Evolutionary conservation across 2,113 vertebrate genomes (phyloP).

Genomic region (Oryzias melastigma): DNA sequence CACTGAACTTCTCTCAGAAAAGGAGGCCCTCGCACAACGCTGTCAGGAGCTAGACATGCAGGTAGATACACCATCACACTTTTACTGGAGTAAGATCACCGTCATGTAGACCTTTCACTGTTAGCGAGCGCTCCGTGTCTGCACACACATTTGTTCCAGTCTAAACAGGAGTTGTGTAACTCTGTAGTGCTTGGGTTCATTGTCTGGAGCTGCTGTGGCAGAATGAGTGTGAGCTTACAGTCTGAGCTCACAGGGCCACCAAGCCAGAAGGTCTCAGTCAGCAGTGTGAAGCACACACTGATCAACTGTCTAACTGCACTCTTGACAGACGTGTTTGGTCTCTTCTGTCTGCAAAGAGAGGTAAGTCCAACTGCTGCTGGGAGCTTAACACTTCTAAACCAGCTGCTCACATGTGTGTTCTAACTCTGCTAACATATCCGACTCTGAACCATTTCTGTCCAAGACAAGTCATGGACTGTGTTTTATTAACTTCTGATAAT

Average conservation of each 20-base stretch:
- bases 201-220: conserved; percentile 70
- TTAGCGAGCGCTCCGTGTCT: conserved; percentile 3
- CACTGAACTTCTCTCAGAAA: conserved; percentile 82
- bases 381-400: conserved; percentile 58
- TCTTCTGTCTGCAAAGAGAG: conserved; percentile 37
- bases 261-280: conserved; percentile 26
- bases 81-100: no score
- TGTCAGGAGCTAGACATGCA: conserved; percentile 94
- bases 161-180: conserved; percentile 49
- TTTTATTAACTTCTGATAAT: conserved; percentile 7
- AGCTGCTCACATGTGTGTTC: conserved; percentile 32
- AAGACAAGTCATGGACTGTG: background rate
- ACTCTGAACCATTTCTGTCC: conserved; percentile 2
- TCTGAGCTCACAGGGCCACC: conserved; percentile 37
- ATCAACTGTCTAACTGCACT: conserved; percentile 80
- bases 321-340: conserved; percentile 86
- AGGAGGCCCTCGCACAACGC: conserved; percentile 89
- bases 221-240: conserved; percentile 54
- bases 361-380: conserved; percentile 55
- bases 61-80: conserved; percentile 68
- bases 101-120: no score
- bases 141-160: conserved; percentile 22
- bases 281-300: conserved; percentile 43
- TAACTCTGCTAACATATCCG: conserved; percentile 56
- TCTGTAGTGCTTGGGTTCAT: conserved; percentile 50